These are phyloP conservation scores for Trogon melanurus DNA, from an alignment of 2,113 vertebrate genomes.

Conservation along the genomic window DNA sequence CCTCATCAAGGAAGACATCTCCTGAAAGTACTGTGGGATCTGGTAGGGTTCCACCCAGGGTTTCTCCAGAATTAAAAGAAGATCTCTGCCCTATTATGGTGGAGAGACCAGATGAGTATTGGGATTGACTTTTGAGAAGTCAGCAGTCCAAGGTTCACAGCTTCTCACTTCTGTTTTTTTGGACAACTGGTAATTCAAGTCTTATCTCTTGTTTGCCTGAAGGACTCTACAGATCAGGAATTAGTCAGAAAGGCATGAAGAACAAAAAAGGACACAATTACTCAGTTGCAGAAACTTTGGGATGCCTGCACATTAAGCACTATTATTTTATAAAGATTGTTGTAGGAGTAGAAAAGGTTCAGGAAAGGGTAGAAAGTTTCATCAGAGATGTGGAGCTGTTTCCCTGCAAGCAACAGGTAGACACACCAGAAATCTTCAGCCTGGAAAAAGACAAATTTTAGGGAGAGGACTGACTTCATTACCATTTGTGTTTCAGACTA, in stretches of 20 bases:
- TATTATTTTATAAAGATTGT: neutral
- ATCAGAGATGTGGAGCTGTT: neutral
- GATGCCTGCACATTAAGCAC: rapidly evolving
- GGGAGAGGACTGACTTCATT: neutral
- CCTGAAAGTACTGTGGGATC: neutral
- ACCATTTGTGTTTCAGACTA: neutral
- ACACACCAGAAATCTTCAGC: neutral
- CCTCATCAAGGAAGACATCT: neutral
- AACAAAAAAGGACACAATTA: neutral
- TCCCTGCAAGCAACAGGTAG: neutral
- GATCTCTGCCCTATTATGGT: neutral
- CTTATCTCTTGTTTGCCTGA: neutral
- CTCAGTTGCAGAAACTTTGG: neutral
- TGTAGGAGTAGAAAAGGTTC: neutral
- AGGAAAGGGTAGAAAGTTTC: neutral
- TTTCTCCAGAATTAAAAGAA: neutral
- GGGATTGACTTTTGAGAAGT: neutral
- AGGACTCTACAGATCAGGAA: neutral
- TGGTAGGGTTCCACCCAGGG: neutral
- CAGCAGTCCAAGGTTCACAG: neutral
- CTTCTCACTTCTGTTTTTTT: neutral
- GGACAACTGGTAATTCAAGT: neutral
- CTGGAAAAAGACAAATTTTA: neutral
- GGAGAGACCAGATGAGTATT: neutral
- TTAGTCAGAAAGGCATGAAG: neutral